phyloP scores from a whole-genome alignment of 2,113 vertebrate genomes.

The Crotalus horridus region DNA sequence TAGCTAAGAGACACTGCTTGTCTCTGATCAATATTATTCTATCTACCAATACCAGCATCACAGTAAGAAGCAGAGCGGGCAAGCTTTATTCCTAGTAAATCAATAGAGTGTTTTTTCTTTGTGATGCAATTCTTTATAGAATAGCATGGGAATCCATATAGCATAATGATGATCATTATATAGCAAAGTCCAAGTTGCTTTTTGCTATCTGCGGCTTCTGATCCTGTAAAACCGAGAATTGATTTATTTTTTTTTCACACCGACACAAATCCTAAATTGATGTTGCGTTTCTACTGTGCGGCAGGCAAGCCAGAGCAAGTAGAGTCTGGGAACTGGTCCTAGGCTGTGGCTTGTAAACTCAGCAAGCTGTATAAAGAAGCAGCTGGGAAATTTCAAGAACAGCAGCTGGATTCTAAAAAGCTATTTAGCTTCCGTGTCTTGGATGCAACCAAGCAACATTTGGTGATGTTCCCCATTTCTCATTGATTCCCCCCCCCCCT shows the following conservation, averaged over 20 bases:
- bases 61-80: constrained; percentile 49
- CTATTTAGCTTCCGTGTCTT: constrained; percentile 52
- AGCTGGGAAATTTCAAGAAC: constrained; percentile 57
- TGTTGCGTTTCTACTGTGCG: constrained; percentile 56
- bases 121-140: constrained; percentile 46
- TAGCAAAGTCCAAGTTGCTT: constrained; percentile 60
- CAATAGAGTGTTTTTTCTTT: constrained; percentile 50
- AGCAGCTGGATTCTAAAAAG: constrained; percentile 54
- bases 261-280: constrained; percentile 39
- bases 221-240: constrained; percentile 61
- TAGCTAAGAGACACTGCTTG: constrained; percentile 51
- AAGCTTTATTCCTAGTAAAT: constrained; percentile 63
- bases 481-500: constrained; percentile 47
- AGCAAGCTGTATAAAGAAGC: constrained; percentile 43
- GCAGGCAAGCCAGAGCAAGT: constrained; percentile 31
- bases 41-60: constrained; percentile 54
- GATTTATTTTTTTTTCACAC: constrained; percentile 63
- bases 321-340: constrained; percentile 40
- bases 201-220: constrained; percentile 52
- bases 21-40: constrained; percentile 58
- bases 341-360: background rate
- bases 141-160: constrained; percentile 44
- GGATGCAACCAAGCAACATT: constrained; percentile 47
- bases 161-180: constrained; percentile 56
- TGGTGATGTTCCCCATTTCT: constrained; percentile 44